Base-by-base conservation (phyloP, 2,888 invertebrate genomes). In the Agrochola circellaris region DNA sequence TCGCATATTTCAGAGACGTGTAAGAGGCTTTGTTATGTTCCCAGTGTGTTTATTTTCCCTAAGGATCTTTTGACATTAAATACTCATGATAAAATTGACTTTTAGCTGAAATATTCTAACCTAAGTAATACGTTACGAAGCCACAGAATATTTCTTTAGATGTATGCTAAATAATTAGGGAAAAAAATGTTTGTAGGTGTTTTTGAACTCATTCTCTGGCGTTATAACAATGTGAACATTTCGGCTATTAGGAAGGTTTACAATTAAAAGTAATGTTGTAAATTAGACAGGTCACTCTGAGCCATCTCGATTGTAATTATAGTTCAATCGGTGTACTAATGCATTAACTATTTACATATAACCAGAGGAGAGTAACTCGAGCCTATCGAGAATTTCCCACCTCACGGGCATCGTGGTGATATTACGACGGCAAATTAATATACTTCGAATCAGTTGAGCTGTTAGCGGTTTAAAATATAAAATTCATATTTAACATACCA, bases 1-100 rank as follows among this genome's bases (percentile, higher is more conserved):
- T 79, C 71, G 68, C 71, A 81, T 83, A 82, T 87, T 85, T 83
- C 79, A 85, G 82, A 69, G 65, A 80, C 73, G 75, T 77, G 82
- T 81, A 89, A 87, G 83, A 84, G 84, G 84, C 84, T 86, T 85
- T 86, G 83, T 85, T 86, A 79, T 85, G 73, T 81, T 80, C 62
- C 71, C 69, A 65, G 68, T 45, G 51, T 76, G 79, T 83, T 84
- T 84, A 83, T 83, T 81, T 83, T 71, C 71, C 51, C 30, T 76
- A 64, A 81, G 67, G 74, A 82, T 77, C 72, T 87, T 84, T 78
- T 73, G 72, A 78, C 68, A 79, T 79, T 75, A 85, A 75, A 83
- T 66, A 71, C 60, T 65, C 48, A 62, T 75, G 51, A 64, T 75
- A 73, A 60, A 76, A 80, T 73, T 60, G 60, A 38, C 42, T 75